phyloP scores from a whole-genome alignment of 2,797 vertebrate genomes.

The Steatocranus sp. region DNA sequence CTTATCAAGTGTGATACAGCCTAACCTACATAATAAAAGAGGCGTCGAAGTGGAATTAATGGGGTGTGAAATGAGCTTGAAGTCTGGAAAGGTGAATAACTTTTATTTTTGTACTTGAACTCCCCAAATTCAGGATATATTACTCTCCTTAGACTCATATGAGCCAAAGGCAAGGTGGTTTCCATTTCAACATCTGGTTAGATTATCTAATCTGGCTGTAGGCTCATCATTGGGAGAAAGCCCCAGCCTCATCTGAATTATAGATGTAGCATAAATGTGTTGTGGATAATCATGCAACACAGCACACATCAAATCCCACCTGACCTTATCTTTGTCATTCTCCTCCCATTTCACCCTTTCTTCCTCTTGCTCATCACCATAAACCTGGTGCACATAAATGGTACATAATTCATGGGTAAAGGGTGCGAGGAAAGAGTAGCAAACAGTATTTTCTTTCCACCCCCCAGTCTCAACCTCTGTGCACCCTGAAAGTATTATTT shows the following conservation, averaged over 20 bases:
- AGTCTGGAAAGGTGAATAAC: neutral
- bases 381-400: neutral
- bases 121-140: neutral
- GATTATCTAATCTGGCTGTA: neutral
- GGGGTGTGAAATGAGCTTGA: neutral
- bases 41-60: neutral
- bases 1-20: slow-evolving; percentile 2
- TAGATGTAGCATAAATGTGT: neutral
- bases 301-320: slow-evolving; percentile 22
- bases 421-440: neutral
- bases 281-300: slow-evolving; percentile 2
- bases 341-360: neutral
- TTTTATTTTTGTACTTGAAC: neutral
- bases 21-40: neutral
- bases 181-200: neutral
- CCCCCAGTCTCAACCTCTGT: neutral
- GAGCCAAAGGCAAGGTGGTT: neutral
- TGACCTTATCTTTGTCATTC: slow-evolving; percentile 19
- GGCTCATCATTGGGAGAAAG: neutral
- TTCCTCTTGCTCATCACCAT: neutral
- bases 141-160: neutral
- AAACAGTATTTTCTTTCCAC: neutral
- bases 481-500: neutral
- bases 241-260: neutral
- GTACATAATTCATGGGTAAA: neutral